Percentiles rank a stretch among this genome's conserved stretches.
phyloP scores from a whole-genome alignment of 2,888 invertebrate genomes.

The Tinea trinotella region DNA sequence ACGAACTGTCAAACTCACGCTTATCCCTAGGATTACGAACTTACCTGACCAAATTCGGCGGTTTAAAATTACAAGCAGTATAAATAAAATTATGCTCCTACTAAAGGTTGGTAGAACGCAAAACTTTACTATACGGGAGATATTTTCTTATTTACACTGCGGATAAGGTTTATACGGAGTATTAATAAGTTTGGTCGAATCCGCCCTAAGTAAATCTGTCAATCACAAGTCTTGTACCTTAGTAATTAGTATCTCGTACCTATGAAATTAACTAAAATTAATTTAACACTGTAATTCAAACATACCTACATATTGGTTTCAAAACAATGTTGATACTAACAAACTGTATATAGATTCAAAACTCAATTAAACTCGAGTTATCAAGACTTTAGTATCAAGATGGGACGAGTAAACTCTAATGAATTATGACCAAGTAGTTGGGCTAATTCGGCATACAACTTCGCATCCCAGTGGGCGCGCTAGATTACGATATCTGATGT shows the following conservation, averaged over 20 bases:
- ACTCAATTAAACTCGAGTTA: slow-evolving; percentile 19
- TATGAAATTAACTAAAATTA: background rate
- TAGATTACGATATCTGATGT: slow-evolving; percentile 17
- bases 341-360: slow-evolving; percentile 6
- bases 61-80: too few species aligned
- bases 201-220: too few species aligned
- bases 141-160: too few species aligned
- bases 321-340: slow-evolving; percentile 10
- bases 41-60: too few species aligned
- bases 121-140: too few species aligned
- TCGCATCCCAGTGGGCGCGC: slow-evolving; percentile 9
- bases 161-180: too few species aligned
- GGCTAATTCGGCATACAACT: slow-evolving; percentile 17
- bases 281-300: background rate
- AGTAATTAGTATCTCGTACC: background rate
- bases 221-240: background rate
- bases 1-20: too few species aligned
- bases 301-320: slow-evolving; percentile 5
- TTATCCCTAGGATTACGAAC: too few species aligned
- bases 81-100: too few species aligned
- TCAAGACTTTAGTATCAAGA: slow-evolving; percentile 16
- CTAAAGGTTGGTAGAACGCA: too few species aligned
- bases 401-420: slow-evolving; percentile 12
- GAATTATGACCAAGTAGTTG: slow-evolving; percentile 3
- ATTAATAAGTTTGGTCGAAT: too few species aligned